Conservation (phyloP, 2,113 vertebrate genomes). For the Gymnorhina tibicen region DNA sequence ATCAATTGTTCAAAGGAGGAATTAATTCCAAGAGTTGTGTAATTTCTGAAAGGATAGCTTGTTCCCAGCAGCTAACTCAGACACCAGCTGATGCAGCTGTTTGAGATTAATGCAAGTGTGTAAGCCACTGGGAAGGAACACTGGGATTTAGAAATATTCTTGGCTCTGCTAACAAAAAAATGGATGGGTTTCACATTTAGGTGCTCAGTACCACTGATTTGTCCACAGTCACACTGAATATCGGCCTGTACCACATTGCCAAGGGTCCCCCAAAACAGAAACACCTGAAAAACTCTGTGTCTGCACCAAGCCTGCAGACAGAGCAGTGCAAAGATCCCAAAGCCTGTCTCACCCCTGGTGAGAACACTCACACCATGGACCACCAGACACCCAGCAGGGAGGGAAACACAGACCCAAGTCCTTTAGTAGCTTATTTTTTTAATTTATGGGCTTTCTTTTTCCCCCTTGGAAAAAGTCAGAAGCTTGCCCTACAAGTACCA, state of each 20-base stretch:
- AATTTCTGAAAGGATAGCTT: not conserved
- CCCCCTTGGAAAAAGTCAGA: fast-evolving
- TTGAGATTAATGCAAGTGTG: not conserved
- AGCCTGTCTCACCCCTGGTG: not conserved
- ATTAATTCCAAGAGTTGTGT: not conserved
- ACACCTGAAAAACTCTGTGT: not conserved
- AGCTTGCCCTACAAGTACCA: not conserved
- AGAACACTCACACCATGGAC: not conserved
- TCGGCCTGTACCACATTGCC: not conserved
- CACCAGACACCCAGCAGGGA: not conserved
- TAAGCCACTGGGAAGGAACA: not conserved
- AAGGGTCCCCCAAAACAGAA: not conserved
- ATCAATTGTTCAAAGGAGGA: not conserved
- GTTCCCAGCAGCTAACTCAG: not conserved
- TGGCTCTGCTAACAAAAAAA: not conserved
- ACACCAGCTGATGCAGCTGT: constrained; percentile 4
- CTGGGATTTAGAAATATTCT: not conserved
- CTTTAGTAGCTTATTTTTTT: not conserved
- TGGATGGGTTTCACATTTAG: not conserved
- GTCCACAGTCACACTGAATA: not conserved
- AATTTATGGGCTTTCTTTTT: not conserved
- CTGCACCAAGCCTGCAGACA: not conserved
- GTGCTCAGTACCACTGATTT: not conserved
- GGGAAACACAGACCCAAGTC: not conserved
- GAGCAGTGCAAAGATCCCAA: not conserved